A percentile compares a stretch with the other conserved stretches of the same genome.
phyloP scores from a whole-genome alignment of 1,140 invertebrate genomes.

The Hylaeus anthracinus region DNA sequence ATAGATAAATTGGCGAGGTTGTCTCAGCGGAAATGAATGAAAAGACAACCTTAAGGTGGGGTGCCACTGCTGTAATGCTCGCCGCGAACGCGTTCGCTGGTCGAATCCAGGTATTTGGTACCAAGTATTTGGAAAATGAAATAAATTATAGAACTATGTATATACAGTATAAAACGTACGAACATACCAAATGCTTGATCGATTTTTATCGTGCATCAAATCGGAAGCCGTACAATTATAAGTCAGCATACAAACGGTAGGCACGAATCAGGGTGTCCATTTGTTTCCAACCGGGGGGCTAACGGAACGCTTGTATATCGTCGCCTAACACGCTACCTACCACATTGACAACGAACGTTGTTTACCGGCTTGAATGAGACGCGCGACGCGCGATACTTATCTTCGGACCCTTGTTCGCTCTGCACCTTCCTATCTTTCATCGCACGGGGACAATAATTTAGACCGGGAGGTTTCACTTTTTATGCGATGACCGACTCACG shows the following conservation, averaged over 20 bases:
- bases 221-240: conserved; percentile 52
- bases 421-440: conserved; percentile 61
- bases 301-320: conserved; percentile 69
- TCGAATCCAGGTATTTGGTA: no score
- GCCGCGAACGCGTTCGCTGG: no score
- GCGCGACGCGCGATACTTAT: conserved; percentile 65
- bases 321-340: conserved; percentile 61
- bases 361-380: conserved; percentile 56
- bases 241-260: conserved; percentile 52
- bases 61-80: no score
- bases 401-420: conserved; percentile 55
- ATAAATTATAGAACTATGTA: no score
- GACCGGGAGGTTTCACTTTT: conserved; percentile 50
- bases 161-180: conserved; percentile 2
- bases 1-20: no score
- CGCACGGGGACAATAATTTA: conserved; percentile 61
- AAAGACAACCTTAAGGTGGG: no score
- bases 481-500: conserved; percentile 10
- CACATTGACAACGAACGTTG: conserved; percentile 63
- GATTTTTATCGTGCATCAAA: background rate
- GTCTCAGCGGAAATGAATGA: no score
- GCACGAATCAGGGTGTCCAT: conserved; percentile 61
- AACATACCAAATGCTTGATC: background rate
- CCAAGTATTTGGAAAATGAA: no score
- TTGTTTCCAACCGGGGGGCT: conserved; percentile 60